Conservation (phyloP, 2,113 vertebrate species). For the Aix galericulata region DNA sequence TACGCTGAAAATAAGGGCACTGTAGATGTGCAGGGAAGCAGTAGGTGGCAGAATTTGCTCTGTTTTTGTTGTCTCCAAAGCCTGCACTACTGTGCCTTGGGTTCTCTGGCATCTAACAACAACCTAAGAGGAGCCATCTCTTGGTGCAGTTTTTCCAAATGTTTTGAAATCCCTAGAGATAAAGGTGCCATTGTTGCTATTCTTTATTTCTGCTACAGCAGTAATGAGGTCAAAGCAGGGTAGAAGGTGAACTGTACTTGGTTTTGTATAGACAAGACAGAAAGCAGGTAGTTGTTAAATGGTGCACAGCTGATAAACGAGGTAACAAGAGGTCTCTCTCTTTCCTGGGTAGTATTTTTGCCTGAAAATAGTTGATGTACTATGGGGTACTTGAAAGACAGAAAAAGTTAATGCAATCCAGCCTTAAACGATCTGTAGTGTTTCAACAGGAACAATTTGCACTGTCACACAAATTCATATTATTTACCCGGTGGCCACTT, state of each 20-base stretch:
- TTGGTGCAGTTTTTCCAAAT: neutral
- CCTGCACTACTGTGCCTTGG: rapidly evolving
- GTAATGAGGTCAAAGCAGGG: neutral
- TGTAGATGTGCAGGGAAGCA: neutral
- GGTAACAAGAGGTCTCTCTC: neutral
- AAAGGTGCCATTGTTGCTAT: neutral
- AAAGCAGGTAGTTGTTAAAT: neutral
- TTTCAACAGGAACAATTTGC: rapidly evolving
- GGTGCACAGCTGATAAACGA: rapidly evolving
- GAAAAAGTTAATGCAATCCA: neutral
- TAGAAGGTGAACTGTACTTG: neutral
- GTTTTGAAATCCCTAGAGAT: neutral
- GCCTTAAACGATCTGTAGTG: neutral
- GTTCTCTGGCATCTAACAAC: rapidly evolving
- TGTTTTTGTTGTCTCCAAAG: neutral
- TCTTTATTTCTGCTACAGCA: neutral
- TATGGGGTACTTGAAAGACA: rapidly evolving
- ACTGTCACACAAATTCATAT: rapidly evolving
- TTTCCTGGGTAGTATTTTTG: rapidly evolving
- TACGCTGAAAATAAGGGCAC: rapidly evolving
- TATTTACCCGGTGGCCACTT: neutral
- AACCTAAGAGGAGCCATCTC: neutral
- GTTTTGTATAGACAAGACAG: neutral
- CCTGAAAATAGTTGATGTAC: neutral
- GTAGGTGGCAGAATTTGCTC: constrained; percentile 29